Evolutionary conservation across 2,113 vertebrate genomes (phyloP).

Genomic region (Desmodus rotundus): DNA sequence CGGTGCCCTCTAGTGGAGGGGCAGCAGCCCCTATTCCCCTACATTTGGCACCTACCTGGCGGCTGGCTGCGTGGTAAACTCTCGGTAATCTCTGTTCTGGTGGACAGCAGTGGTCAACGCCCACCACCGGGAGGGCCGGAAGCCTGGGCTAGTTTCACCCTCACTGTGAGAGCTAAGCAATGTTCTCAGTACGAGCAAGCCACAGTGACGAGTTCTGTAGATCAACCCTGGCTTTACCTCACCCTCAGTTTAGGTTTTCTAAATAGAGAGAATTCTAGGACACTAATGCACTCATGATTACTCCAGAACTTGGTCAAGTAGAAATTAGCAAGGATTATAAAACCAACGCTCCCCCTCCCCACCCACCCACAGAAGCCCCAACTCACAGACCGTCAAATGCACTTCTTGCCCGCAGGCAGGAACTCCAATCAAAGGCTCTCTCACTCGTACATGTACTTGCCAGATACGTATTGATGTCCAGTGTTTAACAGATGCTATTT

Average conservation of each 20-base stretch:
- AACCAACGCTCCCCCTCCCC: background rate
- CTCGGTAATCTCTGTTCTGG: rapidly evolving
- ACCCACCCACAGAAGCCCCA: background rate
- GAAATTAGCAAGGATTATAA: background rate
- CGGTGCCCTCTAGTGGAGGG: background rate
- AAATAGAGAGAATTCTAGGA: background rate
- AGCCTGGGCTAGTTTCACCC: background rate
- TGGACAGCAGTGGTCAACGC: rapidly evolving
- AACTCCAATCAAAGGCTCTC: background rate
- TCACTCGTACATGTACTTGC: background rate
- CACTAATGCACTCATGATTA: background rate
- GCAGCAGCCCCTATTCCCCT: background rate
- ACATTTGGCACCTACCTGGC: rapidly evolving
- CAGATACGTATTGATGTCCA: constrained; percentile 42
- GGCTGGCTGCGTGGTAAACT: rapidly evolving
- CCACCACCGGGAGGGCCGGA: rapidly evolving
- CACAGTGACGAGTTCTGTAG: rapidly evolving
- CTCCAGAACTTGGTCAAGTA: background rate
- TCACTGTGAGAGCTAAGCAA: background rate
- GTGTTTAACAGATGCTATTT: constrained; percentile 64
- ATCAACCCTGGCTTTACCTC: background rate
- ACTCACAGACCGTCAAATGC: background rate
- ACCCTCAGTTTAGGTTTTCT: background rate
- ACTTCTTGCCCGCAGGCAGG: background rate
- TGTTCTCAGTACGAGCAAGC: background rate